Base-by-base conservation (phyloP, 2,113 vertebrate species). In the Jacana jacana region DNA sequence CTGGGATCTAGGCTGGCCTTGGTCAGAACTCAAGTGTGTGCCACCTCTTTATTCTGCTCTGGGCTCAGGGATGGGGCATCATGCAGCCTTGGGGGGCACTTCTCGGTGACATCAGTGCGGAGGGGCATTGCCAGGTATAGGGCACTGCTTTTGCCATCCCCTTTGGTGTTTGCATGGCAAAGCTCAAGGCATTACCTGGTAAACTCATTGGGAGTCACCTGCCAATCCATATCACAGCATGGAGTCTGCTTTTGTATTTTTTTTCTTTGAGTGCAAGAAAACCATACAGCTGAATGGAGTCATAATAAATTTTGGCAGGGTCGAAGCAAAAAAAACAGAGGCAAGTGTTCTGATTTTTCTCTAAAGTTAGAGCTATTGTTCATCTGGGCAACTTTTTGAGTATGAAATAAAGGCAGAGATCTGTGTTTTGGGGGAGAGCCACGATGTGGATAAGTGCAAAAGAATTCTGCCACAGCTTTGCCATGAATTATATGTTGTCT, bases 401-500 rank as follows among this genome's bases (percentile, higher is more conserved):
- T 49, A 70, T 30, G 72, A 94, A 96, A 71, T n/a, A 63, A 91
- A 81, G 70, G 55, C 89, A 78, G 55, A 86, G 61, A 49, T 82
- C 73, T 86, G 80, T 39, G 52, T 94, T 95, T 91, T 95, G 95
- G 71, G 81, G 77, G 40, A 89, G 35, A 95, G 89, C 96, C 92
- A 96, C 31, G 1, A 39, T 66, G 57, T 42, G 86, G 88, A 61
- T 96, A 93, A 97, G 64, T 77, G 89, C 54, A 72, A 89, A 96
- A 83, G 90, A 91, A 95, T 96, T 88, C 94, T 95, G 91, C 88
- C 94, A 65, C 69, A 61, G 81, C 71, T 94, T 92, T 79, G 48
- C 79, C 84, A 75, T 95, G 91, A 86, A 84, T 96, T 91, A 89
- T 95, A 88, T 91, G 77, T 96, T 89, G 94, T 97, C 94, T 96